Conservation (phyloP, 1,140 invertebrate species). For the Drosophila bocqueti region DNA sequence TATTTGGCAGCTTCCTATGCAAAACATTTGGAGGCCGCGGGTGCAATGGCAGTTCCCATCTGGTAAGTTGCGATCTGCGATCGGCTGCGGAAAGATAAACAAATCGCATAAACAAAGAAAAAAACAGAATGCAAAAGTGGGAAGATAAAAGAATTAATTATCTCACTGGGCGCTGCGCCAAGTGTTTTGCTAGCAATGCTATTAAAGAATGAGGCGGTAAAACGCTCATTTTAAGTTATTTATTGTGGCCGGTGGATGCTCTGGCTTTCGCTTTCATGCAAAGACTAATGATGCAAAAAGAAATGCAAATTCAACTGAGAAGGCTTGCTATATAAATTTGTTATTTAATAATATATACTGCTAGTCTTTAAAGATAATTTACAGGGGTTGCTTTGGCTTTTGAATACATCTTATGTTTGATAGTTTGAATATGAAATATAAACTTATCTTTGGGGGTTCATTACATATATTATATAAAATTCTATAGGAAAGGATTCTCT, state of each 20-base stretch:
- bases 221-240: neutral
- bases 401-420: neutral
- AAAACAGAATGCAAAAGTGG: neutral
- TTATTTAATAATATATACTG: neutral
- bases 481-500: too few relatives aligned
- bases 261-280: constrained; percentile 19
- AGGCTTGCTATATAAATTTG: neutral
- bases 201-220: constrained; percentile 19
- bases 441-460: too few relatives aligned
- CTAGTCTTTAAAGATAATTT: neutral
- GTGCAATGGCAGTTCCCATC: constrained; percentile 50
- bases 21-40: constrained; percentile 46
- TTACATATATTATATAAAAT: too few relatives aligned
- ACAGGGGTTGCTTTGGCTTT: neutral
- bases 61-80: constrained; percentile 42
- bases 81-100: constrained; percentile 1
- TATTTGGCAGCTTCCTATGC: constrained; percentile 49
- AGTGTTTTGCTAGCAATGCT: neutral
- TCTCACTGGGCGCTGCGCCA: constrained; percentile 10
- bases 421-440: neutral
- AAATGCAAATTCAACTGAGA: neutral
- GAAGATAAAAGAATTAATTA: constrained; percentile 21
- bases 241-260: neutral
- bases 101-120: constrained; percentile 19
- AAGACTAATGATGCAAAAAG: neutral